These are phyloP conservation scores for Boleophthalmus pectinirostris DNA, from an alignment of 2,113 vertebrate species.

Conservation along the genomic window DNA sequence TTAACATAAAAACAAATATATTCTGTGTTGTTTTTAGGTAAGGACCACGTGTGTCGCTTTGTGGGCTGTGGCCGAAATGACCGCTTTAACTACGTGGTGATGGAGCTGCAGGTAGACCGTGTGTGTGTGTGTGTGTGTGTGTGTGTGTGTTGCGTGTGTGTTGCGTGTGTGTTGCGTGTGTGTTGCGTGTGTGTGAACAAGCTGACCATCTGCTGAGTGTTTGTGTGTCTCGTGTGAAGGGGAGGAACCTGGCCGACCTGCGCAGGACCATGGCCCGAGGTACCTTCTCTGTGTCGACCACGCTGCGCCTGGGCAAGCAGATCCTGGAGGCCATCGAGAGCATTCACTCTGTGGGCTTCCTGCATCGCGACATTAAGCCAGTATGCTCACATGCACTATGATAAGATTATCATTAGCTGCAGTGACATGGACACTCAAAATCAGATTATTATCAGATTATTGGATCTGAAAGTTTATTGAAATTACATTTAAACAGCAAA, in stretches of 20 bases:
- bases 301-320: slow-evolving; percentile 90
- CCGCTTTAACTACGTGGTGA: slow-evolving; percentile 98
- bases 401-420: neutral
- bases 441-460: too few relatives aligned
- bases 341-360: slow-evolving; percentile 96
- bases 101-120: slow-evolving; percentile 91
- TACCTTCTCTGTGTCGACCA: slow-evolving; percentile 91
- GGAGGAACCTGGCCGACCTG: slow-evolving; percentile 94
- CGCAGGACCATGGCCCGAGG: slow-evolving; percentile 89
- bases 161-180: too few relatives aligned
- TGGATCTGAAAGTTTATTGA: too few relatives aligned
- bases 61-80: slow-evolving; percentile 97
- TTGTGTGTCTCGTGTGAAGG: slow-evolving; percentile 72
- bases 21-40: slow-evolving; percentile 75
- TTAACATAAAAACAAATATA: too few relatives aligned
- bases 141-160: too few relatives aligned
- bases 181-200: too few relatives aligned
- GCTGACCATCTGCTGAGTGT: neutral
- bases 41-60: slow-evolving; percentile 97
- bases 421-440: too few relatives aligned
- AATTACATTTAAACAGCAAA: too few relatives aligned
- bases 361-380: slow-evolving; percentile 98
- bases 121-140: neutral
- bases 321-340: slow-evolving; percentile 96
- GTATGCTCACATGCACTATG: slow-evolving; percentile 70